Conservation (phyloP, 2,113 vertebrate species). For the Xiphophorus hellerii region DNA sequence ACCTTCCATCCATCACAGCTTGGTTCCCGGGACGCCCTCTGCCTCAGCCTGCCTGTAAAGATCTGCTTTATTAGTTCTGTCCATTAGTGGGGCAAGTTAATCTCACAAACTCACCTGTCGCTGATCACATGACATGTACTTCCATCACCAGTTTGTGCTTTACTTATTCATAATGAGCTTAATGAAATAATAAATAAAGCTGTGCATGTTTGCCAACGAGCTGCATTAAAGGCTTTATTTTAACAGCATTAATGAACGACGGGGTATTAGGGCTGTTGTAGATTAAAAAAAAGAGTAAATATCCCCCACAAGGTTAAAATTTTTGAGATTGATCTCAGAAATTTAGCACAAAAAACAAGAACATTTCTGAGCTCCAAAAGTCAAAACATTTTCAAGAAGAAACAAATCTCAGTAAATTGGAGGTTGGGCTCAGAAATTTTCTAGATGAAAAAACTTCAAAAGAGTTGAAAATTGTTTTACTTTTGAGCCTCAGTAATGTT, state of each 20-base stretch:
- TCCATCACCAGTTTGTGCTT: neutral
- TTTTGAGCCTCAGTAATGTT: too few relatives aligned
- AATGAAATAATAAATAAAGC: neutral
- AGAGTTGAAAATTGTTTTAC: too few relatives aligned
- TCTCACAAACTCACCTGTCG: neutral
- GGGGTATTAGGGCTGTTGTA: too few relatives aligned
- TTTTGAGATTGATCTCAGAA: too few relatives aligned
- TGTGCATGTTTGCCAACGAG: neutral
- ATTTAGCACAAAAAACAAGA: too few relatives aligned
- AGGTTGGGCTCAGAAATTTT: too few relatives aligned
- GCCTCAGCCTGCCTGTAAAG: slow-evolving; percentile 3
- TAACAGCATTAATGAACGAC: neutral
- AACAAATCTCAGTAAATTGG: too few relatives aligned
- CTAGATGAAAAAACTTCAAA: too few relatives aligned
- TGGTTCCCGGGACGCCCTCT: neutral
- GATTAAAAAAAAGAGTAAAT: too few relatives aligned
- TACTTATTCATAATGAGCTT: neutral
- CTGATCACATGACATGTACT: neutral
- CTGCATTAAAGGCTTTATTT: neutral
- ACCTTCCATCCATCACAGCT: slow-evolving; percentile 35
- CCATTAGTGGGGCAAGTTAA: neutral
- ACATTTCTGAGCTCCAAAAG: too few relatives aligned
- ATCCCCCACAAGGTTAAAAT: too few relatives aligned
- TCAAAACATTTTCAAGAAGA: too few relatives aligned
- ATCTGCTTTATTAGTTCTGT: neutral